Conservation (phyloP, 2,113 vertebrate genomes). For the Oncorhynchus keta region DNA sequence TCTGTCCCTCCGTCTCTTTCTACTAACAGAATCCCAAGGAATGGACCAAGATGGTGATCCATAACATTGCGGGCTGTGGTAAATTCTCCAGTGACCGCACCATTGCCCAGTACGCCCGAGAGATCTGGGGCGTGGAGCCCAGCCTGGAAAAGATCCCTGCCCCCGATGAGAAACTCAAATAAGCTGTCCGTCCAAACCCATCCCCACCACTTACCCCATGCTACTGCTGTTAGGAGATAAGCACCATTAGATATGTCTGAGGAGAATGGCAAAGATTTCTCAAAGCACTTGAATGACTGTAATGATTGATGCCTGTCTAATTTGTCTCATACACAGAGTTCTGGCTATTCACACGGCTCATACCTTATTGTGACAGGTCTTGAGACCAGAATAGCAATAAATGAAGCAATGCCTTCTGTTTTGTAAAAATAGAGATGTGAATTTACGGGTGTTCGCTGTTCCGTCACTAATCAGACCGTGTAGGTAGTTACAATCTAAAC, state of each 20-base stretch:
- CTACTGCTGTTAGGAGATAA: background rate
- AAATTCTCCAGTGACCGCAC: slow-evolving; percentile 94
- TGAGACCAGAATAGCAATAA: background rate
- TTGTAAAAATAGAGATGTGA: background rate
- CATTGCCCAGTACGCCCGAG: slow-evolving; percentile 85
- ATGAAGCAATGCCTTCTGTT: background rate
- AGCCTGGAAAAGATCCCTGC: slow-evolving; percentile 77
- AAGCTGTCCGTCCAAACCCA: slow-evolving; percentile 13
- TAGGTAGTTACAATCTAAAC: background rate
- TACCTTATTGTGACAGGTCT: background rate
- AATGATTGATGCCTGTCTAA: background rate
- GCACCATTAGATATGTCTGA: background rate
- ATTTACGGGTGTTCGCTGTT: background rate
- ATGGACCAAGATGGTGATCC: slow-evolving; percentile 90
- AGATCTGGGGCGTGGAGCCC: slow-evolving; percentile 91
- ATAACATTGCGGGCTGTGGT: slow-evolving; percentile 86
- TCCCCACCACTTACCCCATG: background rate
- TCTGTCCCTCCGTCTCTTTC: background rate
- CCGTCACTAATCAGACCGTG: background rate
- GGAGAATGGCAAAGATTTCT: background rate
- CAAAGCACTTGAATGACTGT: background rate
- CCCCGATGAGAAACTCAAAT: slow-evolving; percentile 67
- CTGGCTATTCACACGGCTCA: background rate
- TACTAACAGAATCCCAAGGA: slow-evolving; percentile 82
- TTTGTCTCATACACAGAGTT: background rate